Percentiles rank a stretch among this genome's conserved stretches.
Conservation (phyloP, 2,113 vertebrate genomes). For the Vulpes lagopus region DNA sequence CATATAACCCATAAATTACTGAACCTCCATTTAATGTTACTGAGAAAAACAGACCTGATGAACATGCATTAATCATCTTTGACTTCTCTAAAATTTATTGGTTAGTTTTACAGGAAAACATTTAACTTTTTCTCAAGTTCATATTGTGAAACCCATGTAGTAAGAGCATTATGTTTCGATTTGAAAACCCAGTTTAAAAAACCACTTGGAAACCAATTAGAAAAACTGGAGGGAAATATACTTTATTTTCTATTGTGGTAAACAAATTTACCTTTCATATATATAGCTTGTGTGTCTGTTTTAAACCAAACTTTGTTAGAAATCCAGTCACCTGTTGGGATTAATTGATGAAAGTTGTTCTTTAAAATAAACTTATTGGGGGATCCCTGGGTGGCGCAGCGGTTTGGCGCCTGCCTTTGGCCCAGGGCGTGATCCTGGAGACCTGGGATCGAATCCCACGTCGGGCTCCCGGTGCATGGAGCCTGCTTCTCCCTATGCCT, state of each 20-base stretch:
- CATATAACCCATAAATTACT: not conserved
- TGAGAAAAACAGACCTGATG: not conserved
- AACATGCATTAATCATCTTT: constrained; percentile 13
- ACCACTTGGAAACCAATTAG: not conserved
- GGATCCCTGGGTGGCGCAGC: too few species aligned
- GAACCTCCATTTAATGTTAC: not conserved
- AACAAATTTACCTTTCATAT: constrained; percentile 5
- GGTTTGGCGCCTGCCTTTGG: too few species aligned
- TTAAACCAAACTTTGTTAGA: constrained; percentile 34
- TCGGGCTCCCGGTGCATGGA: too few species aligned
- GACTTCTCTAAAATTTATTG: constrained; percentile 15
- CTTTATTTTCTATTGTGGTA: constrained; percentile 38
- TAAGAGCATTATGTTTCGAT: constrained; percentile 10
- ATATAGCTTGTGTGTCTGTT: not conserved
- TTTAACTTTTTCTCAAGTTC: constrained; percentile 33
- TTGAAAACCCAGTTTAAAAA: not conserved
- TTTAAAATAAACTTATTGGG: not conserved
- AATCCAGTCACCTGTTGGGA: not conserved
- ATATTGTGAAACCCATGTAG: not conserved
- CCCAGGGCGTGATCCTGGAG: too few species aligned
- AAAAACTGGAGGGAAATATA: not conserved
- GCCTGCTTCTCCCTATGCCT: too few species aligned
- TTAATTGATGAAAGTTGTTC: not conserved
- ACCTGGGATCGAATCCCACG: too few species aligned
- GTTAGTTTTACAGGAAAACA: constrained; percentile 36